phyloP scores from a whole-genome alignment of 1,140 invertebrate species.

The Sitodiplosis mosellana region DNA sequence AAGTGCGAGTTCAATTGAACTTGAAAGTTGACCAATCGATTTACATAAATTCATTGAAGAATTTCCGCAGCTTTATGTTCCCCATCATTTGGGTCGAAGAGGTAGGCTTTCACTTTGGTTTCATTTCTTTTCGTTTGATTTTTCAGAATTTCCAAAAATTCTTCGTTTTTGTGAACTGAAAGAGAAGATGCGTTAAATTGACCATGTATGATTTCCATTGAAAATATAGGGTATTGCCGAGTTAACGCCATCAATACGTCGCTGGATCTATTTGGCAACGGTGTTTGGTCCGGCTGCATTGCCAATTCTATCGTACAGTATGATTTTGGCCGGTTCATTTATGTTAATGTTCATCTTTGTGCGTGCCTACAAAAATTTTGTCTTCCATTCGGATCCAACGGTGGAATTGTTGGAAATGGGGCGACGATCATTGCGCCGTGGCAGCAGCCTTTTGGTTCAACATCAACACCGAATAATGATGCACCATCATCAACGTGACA shows the following conservation, averaged over 20 bases:
- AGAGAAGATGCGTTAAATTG: no score
- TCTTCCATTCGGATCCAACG: conserved; percentile 42
- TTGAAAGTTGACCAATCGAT: conserved; percentile 54
- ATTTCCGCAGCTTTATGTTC: conserved; percentile 63
- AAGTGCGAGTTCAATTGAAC: conserved; percentile 65
- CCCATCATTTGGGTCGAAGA: conserved; percentile 80
- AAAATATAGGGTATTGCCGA: conserved; percentile 52
- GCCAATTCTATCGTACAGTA: conserved; percentile 47
- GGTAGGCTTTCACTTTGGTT: conserved; percentile 28
- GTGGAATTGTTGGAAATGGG: conserved; percentile 58
- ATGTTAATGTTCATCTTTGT: conserved; percentile 44
- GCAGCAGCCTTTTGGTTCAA: conserved; percentile 48
- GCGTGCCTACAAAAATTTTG: conserved; percentile 50
- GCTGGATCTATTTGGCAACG: conserved; percentile 59
- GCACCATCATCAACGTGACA: conserved; percentile 31
- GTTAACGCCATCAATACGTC: conserved; percentile 48
- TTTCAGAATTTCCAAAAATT: no score
- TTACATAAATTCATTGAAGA: conserved; percentile 46
- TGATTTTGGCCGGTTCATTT: conserved; percentile 44
- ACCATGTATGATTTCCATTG: not conserved
- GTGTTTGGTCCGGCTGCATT: conserved; percentile 47
- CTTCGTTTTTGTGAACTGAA: no score
- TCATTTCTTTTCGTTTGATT: no score
- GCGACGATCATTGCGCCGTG: conserved; percentile 43
- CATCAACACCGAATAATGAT: conserved; percentile 41